Base-by-base conservation (phyloP, 2,113 vertebrate species). In the Ardeotis arabs region DNA sequence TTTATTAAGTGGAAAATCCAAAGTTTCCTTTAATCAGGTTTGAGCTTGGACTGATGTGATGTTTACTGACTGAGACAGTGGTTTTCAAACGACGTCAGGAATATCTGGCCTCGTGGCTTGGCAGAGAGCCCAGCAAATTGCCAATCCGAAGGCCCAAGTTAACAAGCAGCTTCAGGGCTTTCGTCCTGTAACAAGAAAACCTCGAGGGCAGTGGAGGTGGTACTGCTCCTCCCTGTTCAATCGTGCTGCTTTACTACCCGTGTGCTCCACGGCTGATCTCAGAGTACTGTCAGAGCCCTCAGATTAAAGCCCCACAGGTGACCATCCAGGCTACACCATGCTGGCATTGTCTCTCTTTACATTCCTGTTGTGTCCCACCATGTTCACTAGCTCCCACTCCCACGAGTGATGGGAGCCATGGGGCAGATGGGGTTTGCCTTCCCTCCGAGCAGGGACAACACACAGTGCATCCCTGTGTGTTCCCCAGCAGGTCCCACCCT, bases 1-100 rank as follows among this genome's bases (percentile, higher is more conserved):
- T 84, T 84, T 86, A 86, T 85, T 83, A 94, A 88, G 92, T 90
- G 84, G 81, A 67, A 95, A 95, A 96, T 95, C 94, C 94, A n/a
- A 92, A 97, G 93, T 87, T 91, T 95, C 90, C 49, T n/a, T 95
- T 95, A 84, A 93, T 87, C 76, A 95, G 89, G 72, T 93, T 75
- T 80, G 96, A 94, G 93, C 55, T 86, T n/a, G 89, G 85, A 44
- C 89, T 96, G 96, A 95, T 97, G 96, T 96, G 96, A 80, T 59
- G 49, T 67, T 94, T 94, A 87, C 93, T 70, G 94, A 63, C 87
- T 76, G 69, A 62, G 94, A 94, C 94, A 55, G 84, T 94, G 93
- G 87, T 89, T 87, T 87, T 44, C 90, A 96, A 78, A 95, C 11
- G 92, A 93, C 41, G 21, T 88, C 39, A 67, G 88, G 89, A 89